These are phyloP conservation scores for Diabrotica virgifera DNA, from an alignment of 1,140 invertebrate genomes.

Conservation along the genomic window DNA sequence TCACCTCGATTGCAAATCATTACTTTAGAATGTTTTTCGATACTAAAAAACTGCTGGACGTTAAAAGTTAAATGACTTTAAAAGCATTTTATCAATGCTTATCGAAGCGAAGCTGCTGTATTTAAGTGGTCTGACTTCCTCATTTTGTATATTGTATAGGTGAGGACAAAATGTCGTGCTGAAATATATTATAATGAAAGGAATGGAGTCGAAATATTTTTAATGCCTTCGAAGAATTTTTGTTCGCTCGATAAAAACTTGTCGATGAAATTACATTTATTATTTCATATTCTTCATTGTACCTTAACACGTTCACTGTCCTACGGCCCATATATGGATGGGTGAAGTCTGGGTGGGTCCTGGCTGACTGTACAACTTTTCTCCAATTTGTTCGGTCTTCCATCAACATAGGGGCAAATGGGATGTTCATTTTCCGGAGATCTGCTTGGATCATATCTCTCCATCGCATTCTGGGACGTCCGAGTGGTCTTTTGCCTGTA, in stretches of 20 bases:
- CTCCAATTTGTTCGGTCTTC: too few relatives aligned
- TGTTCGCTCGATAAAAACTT: neutral
- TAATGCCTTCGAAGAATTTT: neutral
- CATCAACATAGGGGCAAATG: too few relatives aligned
- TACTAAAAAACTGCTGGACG: slow-evolving; percentile 6
- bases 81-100: slow-evolving; percentile 11
- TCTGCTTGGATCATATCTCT: too few relatives aligned
- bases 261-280: too few relatives aligned
- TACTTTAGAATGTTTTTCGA: slow-evolving; percentile 6
- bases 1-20: neutral
- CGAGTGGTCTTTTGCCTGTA: too few relatives aligned
- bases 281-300: too few relatives aligned
- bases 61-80: slow-evolving; percentile 10
- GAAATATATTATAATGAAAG: neutral
- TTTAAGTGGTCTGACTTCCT: slow-evolving; percentile 8
- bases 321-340: too few relatives aligned
- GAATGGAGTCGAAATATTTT: neutral
- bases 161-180: neutral
- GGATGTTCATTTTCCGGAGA: too few relatives aligned
- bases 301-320: too few relatives aligned
- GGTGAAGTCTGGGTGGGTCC: too few relatives aligned
- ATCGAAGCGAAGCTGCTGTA: slow-evolving; percentile 7
- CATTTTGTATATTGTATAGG: slow-evolving; percentile 5
- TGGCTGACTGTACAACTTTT: too few relatives aligned
- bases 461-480: too few relatives aligned